Evolutionary conservation across 2,888 invertebrate species (phyloP), one percentile per base, ranked within the genome.

Genomic region (Drosophila atroscutellata): DNA sequence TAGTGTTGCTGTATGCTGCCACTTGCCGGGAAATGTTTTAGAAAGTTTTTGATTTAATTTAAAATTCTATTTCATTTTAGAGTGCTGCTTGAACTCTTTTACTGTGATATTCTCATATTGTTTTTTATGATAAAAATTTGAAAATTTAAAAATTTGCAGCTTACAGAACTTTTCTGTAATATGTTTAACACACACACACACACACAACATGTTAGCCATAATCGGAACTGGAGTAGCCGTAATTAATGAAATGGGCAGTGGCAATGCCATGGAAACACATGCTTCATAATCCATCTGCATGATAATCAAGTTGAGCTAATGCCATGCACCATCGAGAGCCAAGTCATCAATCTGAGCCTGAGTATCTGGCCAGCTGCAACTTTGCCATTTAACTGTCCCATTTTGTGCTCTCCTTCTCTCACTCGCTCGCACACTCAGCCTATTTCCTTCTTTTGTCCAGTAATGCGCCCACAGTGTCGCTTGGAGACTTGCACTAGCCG

Each of bases 311-410:
- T 58, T 73, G 15, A 30, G 15, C 39, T 56, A 56, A 52, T 65
- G 30, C 42, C 57, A n/a, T 52, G 57, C 57, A 61, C 52, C 57
- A 61, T 57, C 39, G 28, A 39, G 39, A 30, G 55, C 59, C 50
- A 11, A 15, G 67, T 62, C 73, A 72, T 73, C 67, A 73, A 67
- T 67, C 73, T 54, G 54, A 55, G 67, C 54, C 61, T 24, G 72
- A 45, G 72, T 42, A 56, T 45, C 34, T 26, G 50, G 59, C 50
- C 34, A 56, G 39, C 55, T 58, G 58, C 72, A 57, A 28, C 54
- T 69, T 58, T 58, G 71, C 15, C 51, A 52, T 47, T 30, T 39
- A 54, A n/a, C 32, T 11, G 56, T 26, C 54, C 42, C 15, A 24
- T 26, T 15, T 26, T 26, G 28, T 42, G 5, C 3, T 26, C 39